A percentile compares a stretch with the other conserved stretches of the same genome.
phyloP scores from a whole-genome alignment of 2,797 vertebrate genomes.

The Aldrovandia affinis region DNA sequence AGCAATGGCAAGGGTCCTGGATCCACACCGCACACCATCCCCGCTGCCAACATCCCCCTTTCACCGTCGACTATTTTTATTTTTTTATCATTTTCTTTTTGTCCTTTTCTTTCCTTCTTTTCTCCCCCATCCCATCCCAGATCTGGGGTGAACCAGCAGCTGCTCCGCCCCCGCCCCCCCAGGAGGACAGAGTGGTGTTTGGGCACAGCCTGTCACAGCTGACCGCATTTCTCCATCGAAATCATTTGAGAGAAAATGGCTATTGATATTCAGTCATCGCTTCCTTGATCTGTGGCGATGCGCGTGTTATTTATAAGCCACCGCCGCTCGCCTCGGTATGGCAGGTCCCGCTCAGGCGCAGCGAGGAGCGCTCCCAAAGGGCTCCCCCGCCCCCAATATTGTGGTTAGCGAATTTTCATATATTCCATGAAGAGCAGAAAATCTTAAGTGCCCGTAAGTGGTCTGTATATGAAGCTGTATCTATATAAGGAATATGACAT shows the following conservation, averaged over 20 bases:
- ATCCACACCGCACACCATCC: neutral
- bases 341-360: neutral
- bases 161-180: neutral
- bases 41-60: neutral
- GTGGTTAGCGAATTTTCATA: neutral
- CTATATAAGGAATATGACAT: too few species aligned
- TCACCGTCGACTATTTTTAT: neutral
- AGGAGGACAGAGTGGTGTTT: neutral
- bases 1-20: neutral
- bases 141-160: constrained; percentile 7
- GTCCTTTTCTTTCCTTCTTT: neutral
- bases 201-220: constrained; percentile 3
- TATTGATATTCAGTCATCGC: constrained; percentile 19
- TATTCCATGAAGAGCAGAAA: neutral
- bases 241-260: constrained; percentile 14
- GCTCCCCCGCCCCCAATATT: neutral
- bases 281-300: neutral
- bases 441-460: neutral
- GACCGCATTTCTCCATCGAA: neutral
- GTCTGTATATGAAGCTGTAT: neutral
- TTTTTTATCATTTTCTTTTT: neutral
- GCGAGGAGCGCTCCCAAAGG: neutral
- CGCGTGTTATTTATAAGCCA: neutral
- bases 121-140: neutral
- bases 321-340: neutral